Base-by-base conservation (phyloP, 2,888 invertebrate genomes). In the Drosophila demipolita region DNA sequence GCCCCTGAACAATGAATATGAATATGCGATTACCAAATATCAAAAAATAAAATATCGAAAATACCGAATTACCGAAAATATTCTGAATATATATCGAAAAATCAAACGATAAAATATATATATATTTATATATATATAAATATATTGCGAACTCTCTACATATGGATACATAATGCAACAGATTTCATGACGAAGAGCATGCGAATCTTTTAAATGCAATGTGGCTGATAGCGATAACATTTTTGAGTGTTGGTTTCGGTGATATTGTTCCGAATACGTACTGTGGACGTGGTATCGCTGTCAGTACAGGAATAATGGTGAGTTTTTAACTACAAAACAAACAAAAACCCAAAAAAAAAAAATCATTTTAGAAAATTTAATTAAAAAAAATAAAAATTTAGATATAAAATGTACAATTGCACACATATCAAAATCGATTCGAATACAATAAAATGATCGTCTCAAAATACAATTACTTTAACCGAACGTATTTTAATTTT, bases 151-250 rank as follows among this genome's bases (percentile, higher is more conserved):
- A 72, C 58, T 73, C 49, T 54, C 38, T 17, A 73, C 55, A 35
- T 52, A 59, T 73, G 73, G 65, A 79, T 67, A 57, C 49, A 60
- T 33, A 59, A 67, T 78, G 68, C 74, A 76, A 80, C 92, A 99
- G 99, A 96, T 98, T 98, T 95, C 98, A 99, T 95, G 99, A 99
- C 93, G 98, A 98, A 94, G 98, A 98, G 94, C 99, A 99, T 94
- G 98, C 98, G 94, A 99, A 99, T 95, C 96, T 99, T 93, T 96
- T 98, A 94, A 99, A 99, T 95, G 98, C 99, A 92, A 99, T 99
- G 98, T 99, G 99, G 99, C 96, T 99, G 94, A 99, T 99, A 94
- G 99, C 99, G 93, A 99, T 99, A 93, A 99, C 99, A 92, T 99
- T 99, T 95, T 96, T 99, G 93, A 99, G 99, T 94, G 99, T 99